These are phyloP conservation scores for Mastigias papua DNA, from an alignment of 30 jellyfish, hydroid and myxozoan species.

Conservation along the genomic window DNA sequence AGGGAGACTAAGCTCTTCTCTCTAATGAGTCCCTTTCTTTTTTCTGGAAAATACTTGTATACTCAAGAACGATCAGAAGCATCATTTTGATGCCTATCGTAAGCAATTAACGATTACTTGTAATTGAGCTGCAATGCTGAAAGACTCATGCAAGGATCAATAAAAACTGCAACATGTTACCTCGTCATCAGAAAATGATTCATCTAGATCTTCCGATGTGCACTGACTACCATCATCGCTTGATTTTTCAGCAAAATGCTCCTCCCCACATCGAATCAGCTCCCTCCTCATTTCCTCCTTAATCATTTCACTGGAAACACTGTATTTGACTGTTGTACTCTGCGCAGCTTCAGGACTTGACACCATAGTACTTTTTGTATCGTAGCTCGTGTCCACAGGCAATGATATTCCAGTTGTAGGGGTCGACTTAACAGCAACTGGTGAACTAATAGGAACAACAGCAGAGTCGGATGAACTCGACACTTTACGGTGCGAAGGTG, in stretches of 20 bases:
- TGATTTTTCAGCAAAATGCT: conserved; percentile 45
- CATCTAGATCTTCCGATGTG: conserved; percentile 73
- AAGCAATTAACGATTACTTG: neutral
- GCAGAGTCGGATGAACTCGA: conserved; percentile 35
- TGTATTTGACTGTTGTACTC: neutral
- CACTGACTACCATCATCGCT: conserved; percentile 83
- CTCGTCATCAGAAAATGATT: conserved; percentile 74
- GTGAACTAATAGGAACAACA: conserved; percentile 16
- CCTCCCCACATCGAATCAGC: conserved; percentile 22
- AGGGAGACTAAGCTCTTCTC: no score
- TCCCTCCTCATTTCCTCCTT: neutral
- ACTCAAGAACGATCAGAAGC: no score
- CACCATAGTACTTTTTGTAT: neutral
- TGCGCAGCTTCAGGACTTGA: neutral
- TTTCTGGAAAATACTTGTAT: no score
- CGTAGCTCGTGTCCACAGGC: neutral
- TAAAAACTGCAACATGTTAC: neutral
- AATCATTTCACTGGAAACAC: conserved; percentile 4
- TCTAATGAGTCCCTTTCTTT: no score
- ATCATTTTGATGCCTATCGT: no score
- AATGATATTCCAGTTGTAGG: neutral
- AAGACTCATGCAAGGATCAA: neutral
- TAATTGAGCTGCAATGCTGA: neutral
- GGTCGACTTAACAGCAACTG: conserved; percentile 3
- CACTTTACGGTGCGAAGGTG: conserved; percentile 15